Conservation (phyloP, 2,888 invertebrate species). For the Dryomyza anilis region DNA sequence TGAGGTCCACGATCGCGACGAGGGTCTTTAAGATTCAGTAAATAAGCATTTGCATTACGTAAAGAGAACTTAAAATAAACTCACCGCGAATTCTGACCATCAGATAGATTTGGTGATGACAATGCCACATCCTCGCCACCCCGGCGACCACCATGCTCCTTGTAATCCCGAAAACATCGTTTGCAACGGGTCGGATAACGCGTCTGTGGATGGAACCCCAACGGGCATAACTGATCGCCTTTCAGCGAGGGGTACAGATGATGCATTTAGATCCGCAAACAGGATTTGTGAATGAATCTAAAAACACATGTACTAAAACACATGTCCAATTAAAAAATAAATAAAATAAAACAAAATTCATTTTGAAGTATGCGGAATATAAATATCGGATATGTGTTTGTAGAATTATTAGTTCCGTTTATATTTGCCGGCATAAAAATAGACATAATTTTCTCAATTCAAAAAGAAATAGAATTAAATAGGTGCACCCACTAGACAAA, state of each 20-base stretch:
- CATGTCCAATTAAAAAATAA: too few relatives aligned
- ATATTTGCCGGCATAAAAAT: not conserved
- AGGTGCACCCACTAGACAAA: too few relatives aligned
- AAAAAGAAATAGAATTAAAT: too few relatives aligned
- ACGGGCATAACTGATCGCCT: conserved; percentile 87
- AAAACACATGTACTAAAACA: not conserved
- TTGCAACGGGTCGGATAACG: conserved; percentile 93
- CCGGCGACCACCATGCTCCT: conserved; percentile 81
- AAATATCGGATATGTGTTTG: too few relatives aligned
- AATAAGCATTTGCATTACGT: too few relatives aligned
- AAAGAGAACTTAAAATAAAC: conserved; percentile 2
- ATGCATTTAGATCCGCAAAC: conserved; percentile 56
- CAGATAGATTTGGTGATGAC: conserved; percentile 80
- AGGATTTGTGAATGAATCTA: conserved; percentile 12
- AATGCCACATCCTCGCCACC: conserved; percentile 75
- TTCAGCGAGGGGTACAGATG: conserved; percentile 65
- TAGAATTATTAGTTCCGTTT: too few relatives aligned
- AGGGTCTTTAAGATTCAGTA: conserved; percentile 42
- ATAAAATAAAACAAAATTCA: too few relatives aligned
- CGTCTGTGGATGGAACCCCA: conserved; percentile 93
- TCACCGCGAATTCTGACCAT: conserved; percentile 67
- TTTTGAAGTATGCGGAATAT: too few relatives aligned
- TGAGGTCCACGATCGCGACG: conserved; percentile 75
- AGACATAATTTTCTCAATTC: not conserved
- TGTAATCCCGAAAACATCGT: conserved; percentile 90